Conservation (phyloP, 2,888 invertebrate genomes). For the Augochlorella aurata region DNA sequence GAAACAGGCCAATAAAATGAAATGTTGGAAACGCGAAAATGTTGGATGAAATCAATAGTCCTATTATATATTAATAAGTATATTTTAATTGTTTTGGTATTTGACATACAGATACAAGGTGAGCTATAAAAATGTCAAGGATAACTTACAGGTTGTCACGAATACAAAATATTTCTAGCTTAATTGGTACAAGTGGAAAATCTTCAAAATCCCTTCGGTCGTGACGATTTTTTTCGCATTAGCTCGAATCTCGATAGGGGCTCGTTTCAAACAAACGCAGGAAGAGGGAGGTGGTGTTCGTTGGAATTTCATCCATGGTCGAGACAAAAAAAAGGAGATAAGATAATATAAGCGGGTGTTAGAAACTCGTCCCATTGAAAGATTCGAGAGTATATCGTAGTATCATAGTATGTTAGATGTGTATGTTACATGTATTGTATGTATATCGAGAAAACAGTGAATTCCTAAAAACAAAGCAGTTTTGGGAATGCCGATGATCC, state of each 20-base stretch:
- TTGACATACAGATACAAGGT: too few species aligned
- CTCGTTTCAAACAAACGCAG: not conserved
- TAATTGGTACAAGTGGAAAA: not conserved
- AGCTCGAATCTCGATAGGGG: not conserved
- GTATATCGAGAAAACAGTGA: not conserved
- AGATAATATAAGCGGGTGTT: not conserved
- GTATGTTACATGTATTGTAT: conserved; percentile 27
- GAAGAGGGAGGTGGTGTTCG: not conserved
- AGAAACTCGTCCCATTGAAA: conserved; percentile 10
- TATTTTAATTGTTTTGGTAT: too few species aligned
- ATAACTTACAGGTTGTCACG: not conserved
- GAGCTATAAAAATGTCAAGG: not conserved
- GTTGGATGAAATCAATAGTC: too few species aligned
- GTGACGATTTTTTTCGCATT: not conserved
- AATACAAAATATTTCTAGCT: not conserved
- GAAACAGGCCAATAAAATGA: not conserved
- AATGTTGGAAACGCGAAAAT: not conserved
- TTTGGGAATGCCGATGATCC: conserved; percentile 75
- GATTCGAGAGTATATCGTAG: not conserved
- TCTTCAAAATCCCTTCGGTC: not conserved
- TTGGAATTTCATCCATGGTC: not conserved
- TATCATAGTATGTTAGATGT: conserved; percentile 4
- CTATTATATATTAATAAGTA: too few species aligned
- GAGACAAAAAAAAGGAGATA: conserved; percentile 1
- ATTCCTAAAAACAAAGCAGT: conserved; percentile 63